phyloP scores from a whole-genome alignment of 2,888 invertebrate genomes.

The Ctenicera cuprea region DNA sequence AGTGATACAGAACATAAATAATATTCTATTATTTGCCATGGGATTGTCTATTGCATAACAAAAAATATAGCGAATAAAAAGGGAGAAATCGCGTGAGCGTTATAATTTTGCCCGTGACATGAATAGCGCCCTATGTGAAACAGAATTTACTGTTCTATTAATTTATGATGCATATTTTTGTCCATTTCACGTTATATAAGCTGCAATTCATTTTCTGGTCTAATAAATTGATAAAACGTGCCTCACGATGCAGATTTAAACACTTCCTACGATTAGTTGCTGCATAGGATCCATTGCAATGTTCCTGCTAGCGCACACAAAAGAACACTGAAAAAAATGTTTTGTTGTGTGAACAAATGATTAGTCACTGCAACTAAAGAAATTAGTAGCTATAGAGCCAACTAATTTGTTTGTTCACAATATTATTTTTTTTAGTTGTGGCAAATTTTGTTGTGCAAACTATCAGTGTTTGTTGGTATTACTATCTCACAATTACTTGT shows the following conservation, averaged over 20 bases:
- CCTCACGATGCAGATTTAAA: constrained; percentile 18
- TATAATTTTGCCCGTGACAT: constrained; percentile 3
- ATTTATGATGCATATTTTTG: constrained; percentile 14
- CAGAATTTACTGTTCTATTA: constrained; percentile 5
- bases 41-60: background rate
- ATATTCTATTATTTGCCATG: background rate
- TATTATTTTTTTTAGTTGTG: no score
- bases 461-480: no score
- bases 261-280: constrained; percentile 22
- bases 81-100: constrained; percentile 14
- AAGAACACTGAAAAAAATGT: no score
- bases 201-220: constrained; percentile 25
- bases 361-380: no score
- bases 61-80: constrained; percentile 3
- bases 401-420: no score
- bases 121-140: constrained; percentile 5
- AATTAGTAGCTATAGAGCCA: no score
- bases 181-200: background rate
- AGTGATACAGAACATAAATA: background rate
- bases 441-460: no score
- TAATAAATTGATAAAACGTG: constrained; percentile 25
- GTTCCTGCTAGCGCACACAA: background rate
- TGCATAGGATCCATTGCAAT: background rate
- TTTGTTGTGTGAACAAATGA: no score
- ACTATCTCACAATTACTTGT: no score